Base-by-base conservation (phyloP, 2,113 vertebrate genomes). In the Bostrychus sinensis region DNA sequence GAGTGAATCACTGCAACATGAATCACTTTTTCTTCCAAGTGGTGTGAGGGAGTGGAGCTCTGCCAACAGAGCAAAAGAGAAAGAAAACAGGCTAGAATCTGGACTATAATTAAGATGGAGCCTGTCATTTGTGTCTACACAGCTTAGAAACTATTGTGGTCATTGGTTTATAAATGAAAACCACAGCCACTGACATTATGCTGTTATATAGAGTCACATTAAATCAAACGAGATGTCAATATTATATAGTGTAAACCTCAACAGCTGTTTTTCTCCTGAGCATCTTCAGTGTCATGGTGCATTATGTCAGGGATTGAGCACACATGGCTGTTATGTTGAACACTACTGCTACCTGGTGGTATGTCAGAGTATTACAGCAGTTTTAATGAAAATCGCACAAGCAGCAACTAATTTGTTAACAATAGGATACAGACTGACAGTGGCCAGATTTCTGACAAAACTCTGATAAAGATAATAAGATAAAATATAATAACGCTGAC, bases 321-420 rank as follows among this genome's bases (percentile, higher is more conserved):
- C 16, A 8, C 38, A 16, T 20, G 66, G 25, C 19, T 53, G 13
- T 8, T 56, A 41, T 20, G 34, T 23, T 26, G 54, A 63, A 20
- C 51, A 30, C 11, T 46, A 53, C 48, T 62, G 51, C 90, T n/a
- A 1, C 78, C 83, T 90, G 65, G 53, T 90, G 91, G 82, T 32
- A 0, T 2, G 0, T 53, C 11, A 14, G 0, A 51, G 45, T 62
- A 75, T 53, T 76, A 72, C 77, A 66, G 48, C 0, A 8, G 14
- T 9, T 37, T 16, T 7, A n/a, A 7, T n/a, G n/a, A n/a, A n/a
- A n/a, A n/a, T n/a, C n/a, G n/a, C n/a, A n/a, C n/a, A n/a, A n/a
- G n/a, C n/a, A n/a, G n/a, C n/a, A n/a, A n/a, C n/a, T n/a, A n/a
- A n/a, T n/a, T n/a, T n/a, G n/a, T n/a, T n/a, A n/a, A n/a, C n/a